phyloP scores from a whole-genome alignment of 2,797 vertebrate genomes.

The Halcyon chelicuti region DNA sequence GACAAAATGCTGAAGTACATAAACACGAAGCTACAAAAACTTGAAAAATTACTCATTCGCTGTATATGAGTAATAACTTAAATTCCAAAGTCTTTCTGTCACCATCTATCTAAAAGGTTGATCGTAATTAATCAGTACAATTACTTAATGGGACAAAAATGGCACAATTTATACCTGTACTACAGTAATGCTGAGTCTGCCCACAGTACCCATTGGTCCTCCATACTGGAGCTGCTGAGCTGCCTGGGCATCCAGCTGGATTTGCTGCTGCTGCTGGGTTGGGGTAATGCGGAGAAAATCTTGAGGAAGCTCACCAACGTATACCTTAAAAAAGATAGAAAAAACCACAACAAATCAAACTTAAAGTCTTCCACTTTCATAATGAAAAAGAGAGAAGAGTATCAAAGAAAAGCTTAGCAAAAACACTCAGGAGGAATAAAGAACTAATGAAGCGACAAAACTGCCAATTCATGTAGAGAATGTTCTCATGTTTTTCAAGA shows the following conservation, averaged over 20 bases:
- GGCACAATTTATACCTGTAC: constrained; percentile 86
- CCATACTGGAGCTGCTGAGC: constrained; percentile 94
- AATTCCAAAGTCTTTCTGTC: background rate
- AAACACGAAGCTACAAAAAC: background rate
- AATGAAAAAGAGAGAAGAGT: background rate
- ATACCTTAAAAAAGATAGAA: constrained; percentile 81
- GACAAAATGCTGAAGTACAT: background rate
- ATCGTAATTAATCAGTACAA: background rate
- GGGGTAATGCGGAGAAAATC: constrained; percentile 95
- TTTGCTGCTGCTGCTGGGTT: constrained; percentile 94
- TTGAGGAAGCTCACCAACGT: constrained; percentile 93
- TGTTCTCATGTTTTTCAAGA: background rate
- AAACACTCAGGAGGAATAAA: background rate
- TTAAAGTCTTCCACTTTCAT: background rate
- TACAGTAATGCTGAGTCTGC: constrained; percentile 93
- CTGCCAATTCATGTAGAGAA: background rate
- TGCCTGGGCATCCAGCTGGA: constrained; percentile 93
- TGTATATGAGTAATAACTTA: background rate
- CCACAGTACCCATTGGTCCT: constrained; percentile 86
- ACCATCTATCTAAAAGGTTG: background rate
- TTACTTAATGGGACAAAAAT: background rate
- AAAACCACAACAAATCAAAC: background rate
- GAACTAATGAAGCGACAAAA: background rate
- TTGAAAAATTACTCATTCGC: background rate
- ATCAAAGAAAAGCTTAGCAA: background rate